Percentiles rank a stretch among this genome's conserved stretches.
These are phyloP conservation scores for Agonopterix arenella DNA, from an alignment of 2,888 invertebrate genomes.

Conservation along the genomic window DNA sequence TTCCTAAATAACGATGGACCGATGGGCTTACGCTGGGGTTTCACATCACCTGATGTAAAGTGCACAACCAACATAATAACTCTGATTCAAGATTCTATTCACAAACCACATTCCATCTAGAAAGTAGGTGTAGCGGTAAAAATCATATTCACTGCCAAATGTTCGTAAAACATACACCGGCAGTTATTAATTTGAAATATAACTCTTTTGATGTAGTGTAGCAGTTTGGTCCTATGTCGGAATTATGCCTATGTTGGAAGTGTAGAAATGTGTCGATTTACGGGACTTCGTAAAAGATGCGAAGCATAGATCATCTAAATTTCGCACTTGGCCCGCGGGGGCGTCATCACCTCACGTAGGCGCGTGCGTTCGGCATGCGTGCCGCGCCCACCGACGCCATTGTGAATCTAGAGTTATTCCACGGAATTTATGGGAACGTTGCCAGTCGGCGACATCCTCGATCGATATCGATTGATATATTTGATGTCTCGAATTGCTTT, in stretches of 20 bases:
- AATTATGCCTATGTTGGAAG: too few relatives aligned
- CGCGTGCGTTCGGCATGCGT: slow-evolving; percentile 38
- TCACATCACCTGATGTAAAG: too few relatives aligned
- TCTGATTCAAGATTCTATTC: too few relatives aligned
- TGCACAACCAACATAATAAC: too few relatives aligned
- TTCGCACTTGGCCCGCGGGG: slow-evolving; percentile 6
- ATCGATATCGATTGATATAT: slow-evolving; percentile 24
- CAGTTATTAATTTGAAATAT: neutral
- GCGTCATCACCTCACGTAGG: slow-evolving; percentile 34
- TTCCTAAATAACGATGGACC: too few relatives aligned
- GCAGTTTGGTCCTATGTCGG: neutral
- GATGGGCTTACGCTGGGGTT: too few relatives aligned
- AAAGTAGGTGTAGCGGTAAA: neutral
- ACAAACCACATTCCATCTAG: neutral
- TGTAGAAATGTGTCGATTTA: too few relatives aligned
- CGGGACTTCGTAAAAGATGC: neutral
- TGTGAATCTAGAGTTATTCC: slow-evolving; percentile 39
- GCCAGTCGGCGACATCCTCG: slow-evolving; percentile 42
- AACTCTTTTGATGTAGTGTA: neutral
- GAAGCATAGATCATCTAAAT: slow-evolving; percentile 6
- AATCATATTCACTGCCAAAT: slow-evolving; percentile 2
- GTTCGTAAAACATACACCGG: neutral
- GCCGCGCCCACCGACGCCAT: slow-evolving; percentile 43
- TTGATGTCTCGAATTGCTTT: neutral
- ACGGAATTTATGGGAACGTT: slow-evolving; percentile 47